Conservation (phyloP, 2,113 vertebrate genomes). For the Lepus timidus region DNA sequence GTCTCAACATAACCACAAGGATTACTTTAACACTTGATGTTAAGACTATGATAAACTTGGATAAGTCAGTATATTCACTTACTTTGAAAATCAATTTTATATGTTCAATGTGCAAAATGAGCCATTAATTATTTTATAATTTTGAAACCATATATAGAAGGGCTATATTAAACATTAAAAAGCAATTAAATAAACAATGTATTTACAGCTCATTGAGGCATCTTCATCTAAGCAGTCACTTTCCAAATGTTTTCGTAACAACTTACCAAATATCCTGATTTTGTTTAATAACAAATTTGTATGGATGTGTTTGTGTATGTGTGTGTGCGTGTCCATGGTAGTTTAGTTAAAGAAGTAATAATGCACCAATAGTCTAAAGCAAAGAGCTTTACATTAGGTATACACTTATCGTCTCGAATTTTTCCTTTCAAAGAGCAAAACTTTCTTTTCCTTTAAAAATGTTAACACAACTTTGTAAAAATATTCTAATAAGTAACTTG, state of each 20-base stretch:
- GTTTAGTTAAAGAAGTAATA: not conserved
- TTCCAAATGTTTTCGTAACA: not conserved
- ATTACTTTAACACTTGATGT: slow-evolving; percentile 76
- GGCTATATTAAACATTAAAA: slow-evolving; percentile 12
- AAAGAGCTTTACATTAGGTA: not conserved
- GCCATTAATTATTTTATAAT: not conserved
- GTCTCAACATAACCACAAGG: slow-evolving; percentile 75
- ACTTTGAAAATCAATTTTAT: slow-evolving; percentile 65
- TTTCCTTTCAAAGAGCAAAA: not conserved
- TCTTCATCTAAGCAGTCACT: not conserved
- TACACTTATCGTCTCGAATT: not conserved
- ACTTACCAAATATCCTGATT: too few species aligned
- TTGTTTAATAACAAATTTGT: too few species aligned
- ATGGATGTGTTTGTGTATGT: not conserved
- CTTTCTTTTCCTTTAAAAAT: slow-evolving; percentile 1
- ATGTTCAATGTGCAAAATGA: not conserved
- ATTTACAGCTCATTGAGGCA: not conserved
- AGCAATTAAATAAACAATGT: not conserved
- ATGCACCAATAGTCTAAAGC: not conserved
- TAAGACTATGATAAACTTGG: slow-evolving; percentile 56
- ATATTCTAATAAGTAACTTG: not conserved
- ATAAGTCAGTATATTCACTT: slow-evolving; percentile 39
- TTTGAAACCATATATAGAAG: not conserved
- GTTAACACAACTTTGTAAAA: not conserved
- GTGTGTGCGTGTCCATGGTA: not conserved